Base-by-base conservation (phyloP, 2,888 invertebrate species). In the Aphrophora alni region DNA sequence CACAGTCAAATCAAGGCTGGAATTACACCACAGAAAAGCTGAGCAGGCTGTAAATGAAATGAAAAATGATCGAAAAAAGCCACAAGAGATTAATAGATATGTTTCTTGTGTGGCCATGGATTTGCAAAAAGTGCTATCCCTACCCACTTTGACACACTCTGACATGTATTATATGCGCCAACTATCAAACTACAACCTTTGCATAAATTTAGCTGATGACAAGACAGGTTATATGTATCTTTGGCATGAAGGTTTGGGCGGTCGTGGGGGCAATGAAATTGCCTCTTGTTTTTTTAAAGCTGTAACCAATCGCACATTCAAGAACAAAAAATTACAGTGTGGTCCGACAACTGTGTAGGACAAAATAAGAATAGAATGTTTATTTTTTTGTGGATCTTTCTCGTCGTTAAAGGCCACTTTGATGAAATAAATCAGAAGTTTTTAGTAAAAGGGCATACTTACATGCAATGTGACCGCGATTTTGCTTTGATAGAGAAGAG, bases 161-260 rank as follows among this genome's bases (percentile, higher is more conserved):
- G 83, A 85, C 77, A 86, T 86, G 83, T 86, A 86, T 80, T 85
- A 86, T 82, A 78, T 81, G 59, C 83, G 85, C 68, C 85, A 85
- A 80, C 81, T 84, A 69, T 84, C 84, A 51, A 81, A 81, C 72
- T 85, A 84, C 81, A 85, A 85, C 81, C 81, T 85, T 38, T 75
- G 82, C 33, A 78, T 85, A 71, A 83, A 84, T 82, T 78, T 84
- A 72, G 82, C 44, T 73, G 83, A 85, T 75, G 82, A 68, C 38
- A 78, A 83, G 38, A 77, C 80, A 51, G 83, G 83, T n/a, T 84
- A 81, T 80, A 85, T 85, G 83, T 83, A 82, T 69, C 83, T 80
- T 70, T 85, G 84, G 83, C 72, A 83, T 82, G 84, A 85, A 83
- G 78, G 82, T 80, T 27, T 85, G 73, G 83, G 82, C 75, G 82